A percentile compares a stretch with the other conserved stretches of the same genome.
These are phyloP conservation scores for Drosophila bipectinata DNA, from an alignment of 1,140 invertebrate species.

Conservation along the genomic window DNA sequence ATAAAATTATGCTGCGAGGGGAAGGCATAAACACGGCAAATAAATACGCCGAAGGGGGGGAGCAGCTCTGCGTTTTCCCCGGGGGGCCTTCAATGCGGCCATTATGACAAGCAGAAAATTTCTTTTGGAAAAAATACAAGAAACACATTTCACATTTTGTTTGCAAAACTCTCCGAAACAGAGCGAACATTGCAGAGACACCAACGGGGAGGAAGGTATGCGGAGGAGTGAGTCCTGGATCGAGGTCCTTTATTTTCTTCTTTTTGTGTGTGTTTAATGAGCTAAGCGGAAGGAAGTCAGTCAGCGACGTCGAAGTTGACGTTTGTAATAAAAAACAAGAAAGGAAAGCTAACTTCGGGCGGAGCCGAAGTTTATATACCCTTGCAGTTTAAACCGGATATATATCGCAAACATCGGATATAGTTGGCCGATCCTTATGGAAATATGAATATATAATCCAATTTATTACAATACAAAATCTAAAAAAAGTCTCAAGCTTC, in stretches of 20 bases:
- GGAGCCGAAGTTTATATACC: no score
- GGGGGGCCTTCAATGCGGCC: conserved; percentile 67
- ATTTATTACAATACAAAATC: no score
- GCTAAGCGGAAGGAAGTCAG: conserved; percentile 81
- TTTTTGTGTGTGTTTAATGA: conserved; percentile 74
- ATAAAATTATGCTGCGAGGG: conserved; percentile 73
- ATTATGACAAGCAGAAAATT: conserved; percentile 67
- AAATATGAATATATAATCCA: no score
- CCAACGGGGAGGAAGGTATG: not conserved
- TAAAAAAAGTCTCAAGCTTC: no score
- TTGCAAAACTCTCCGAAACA: conserved; percentile 54
- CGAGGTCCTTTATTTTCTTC: conserved; percentile 7
- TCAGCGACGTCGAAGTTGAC: conserved; percentile 68
- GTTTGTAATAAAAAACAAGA: conserved; percentile 72
- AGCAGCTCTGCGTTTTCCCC: conserved; percentile 32
- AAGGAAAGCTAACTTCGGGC: no score
- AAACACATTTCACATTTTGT: conserved; percentile 70
- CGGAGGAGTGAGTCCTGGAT: not conserved
- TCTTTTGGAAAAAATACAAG: conserved; percentile 18
- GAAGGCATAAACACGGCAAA: conserved; percentile 63
- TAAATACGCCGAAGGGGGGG: conserved; percentile 54
- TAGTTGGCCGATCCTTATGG: no score
- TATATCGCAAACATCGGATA: no score
- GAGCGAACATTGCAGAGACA: not conserved
- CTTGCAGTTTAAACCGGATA: no score